A percentile compares a stretch with the other conserved stretches of the same genome.
phyloP scores from a whole-genome alignment of 2,113 vertebrate genomes.

The Dicerorhinus sumatrensis region DNA sequence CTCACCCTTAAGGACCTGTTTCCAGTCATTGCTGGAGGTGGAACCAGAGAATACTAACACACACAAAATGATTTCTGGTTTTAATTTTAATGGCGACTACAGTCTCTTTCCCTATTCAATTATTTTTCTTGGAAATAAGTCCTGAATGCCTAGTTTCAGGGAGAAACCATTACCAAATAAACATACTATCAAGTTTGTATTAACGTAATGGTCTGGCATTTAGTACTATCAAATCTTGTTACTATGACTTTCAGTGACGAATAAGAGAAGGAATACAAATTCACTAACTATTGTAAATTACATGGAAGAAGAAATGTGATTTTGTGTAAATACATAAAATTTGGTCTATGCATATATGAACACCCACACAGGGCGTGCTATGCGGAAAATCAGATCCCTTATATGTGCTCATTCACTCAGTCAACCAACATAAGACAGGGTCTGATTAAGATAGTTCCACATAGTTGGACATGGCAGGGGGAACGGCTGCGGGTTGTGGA shows the following conservation, averaged over 20 bases:
- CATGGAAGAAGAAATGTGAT: neutral
- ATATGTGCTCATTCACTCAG: neutral
- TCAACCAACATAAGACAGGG: neutral
- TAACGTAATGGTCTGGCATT: slow-evolving; percentile 29
- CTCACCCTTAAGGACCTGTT: slow-evolving; percentile 59
- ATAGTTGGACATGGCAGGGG: neutral
- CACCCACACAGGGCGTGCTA: neutral
- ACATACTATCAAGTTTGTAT: slow-evolving; percentile 57
- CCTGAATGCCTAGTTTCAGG: slow-evolving; percentile 53
- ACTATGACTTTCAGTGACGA: neutral
- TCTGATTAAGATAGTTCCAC: neutral
- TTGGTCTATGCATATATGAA: neutral
- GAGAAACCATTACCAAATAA: slow-evolving; percentile 66
- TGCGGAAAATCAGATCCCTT: neutral
- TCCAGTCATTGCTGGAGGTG: slow-evolving; percentile 44
- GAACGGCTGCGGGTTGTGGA: neutral
- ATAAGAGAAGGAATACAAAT: slow-evolving; percentile 39
- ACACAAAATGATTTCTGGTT: slow-evolving; percentile 61
- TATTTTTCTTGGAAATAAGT: slow-evolving; percentile 75
- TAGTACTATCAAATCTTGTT: slow-evolving; percentile 51
- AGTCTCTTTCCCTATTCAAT: slow-evolving; percentile 45
- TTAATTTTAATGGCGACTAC: slow-evolving; percentile 72
- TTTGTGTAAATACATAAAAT: neutral
- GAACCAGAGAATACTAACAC: slow-evolving; percentile 51
- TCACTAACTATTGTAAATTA: neutral